phyloP scores from a whole-genome alignment of 1,140 invertebrate species.

The Portunus trituberculatus region DNA sequence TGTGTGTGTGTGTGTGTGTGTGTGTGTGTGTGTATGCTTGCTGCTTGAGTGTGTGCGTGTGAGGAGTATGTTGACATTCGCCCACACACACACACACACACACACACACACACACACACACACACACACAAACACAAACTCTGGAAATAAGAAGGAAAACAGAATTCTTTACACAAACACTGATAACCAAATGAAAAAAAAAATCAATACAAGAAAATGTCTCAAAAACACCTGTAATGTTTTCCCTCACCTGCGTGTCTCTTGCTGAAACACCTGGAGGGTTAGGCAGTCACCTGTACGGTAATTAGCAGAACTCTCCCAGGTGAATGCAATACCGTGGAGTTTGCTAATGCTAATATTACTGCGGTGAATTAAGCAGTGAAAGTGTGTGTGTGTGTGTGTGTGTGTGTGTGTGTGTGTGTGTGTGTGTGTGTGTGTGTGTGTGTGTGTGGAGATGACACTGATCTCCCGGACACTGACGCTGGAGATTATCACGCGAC shows the following conservation, averaged over 20 bases:
- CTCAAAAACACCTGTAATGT: not conserved
- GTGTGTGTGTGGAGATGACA: not conserved
- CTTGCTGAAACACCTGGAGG: not conserved
- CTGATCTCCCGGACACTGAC: not conserved
- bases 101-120: conserved; percentile 28
- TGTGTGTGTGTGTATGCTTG: not conserved
- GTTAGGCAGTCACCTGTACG: not conserved
- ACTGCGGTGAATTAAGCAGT: not conserved
- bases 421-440: too few relatives aligned
- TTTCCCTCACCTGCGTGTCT: not conserved
- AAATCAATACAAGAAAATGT: not conserved
- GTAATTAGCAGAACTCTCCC: not conserved
- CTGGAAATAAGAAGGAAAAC: not conserved
- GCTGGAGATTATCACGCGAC: not conserved
- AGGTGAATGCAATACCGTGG: not conserved
- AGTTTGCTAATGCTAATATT: not conserved
- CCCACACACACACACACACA: not conserved
- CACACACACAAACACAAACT: conserved; percentile 24
- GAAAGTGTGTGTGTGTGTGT: not conserved
- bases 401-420: too few relatives aligned
- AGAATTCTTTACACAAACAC: too few relatives aligned
- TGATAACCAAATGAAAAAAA: not conserved
- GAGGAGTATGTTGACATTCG: not conserved
- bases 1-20: not conserved
- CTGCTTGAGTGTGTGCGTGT: not conserved